Evolutionary conservation across 2,797 vertebrate species (phyloP).

Genomic region (Discoglossus pictus): DNA sequence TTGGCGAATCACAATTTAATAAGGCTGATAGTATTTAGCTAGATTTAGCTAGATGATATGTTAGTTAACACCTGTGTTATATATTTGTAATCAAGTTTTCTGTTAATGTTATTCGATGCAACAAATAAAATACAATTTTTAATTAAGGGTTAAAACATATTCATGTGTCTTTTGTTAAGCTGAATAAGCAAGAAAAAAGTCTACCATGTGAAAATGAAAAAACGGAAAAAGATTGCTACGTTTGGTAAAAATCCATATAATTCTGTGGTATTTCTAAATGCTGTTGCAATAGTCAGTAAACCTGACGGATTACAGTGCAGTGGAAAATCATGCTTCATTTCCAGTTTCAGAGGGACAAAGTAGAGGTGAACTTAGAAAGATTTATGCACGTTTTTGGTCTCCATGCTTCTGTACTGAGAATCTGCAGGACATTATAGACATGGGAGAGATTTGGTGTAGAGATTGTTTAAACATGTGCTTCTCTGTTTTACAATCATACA

Average conservation of each 20-base stretch:
- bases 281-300: slow-evolving; percentile 15
- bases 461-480: slow-evolving; percentile 70
- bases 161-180: too few relatives aligned
- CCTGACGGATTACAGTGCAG: slow-evolving; percentile 28
- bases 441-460: slow-evolving; percentile 53
- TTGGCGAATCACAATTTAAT: too few relatives aligned
- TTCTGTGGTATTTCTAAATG: slow-evolving; percentile 31
- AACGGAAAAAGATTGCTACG: not conserved
- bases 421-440: slow-evolving; percentile 53
- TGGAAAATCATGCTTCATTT: slow-evolving; percentile 52
- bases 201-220: too few relatives aligned
- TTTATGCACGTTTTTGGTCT: slow-evolving; percentile 57
- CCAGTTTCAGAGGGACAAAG: slow-evolving; percentile 57
- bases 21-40: too few relatives aligned
- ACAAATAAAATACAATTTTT: too few relatives aligned
- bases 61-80: too few relatives aligned
- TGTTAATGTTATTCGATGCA: too few relatives aligned
- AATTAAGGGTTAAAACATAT: too few relatives aligned
- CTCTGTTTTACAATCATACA: slow-evolving; percentile 55
- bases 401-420: slow-evolving; percentile 48
- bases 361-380: slow-evolving; percentile 51
- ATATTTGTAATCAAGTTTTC: too few relatives aligned
- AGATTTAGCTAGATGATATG: too few relatives aligned
- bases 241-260: slow-evolving; percentile 26
- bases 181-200: too few relatives aligned